These are phyloP conservation scores for Rhinogobio ventralis DNA, from an alignment of 2,797 vertebrate species.

Conservation along the genomic window DNA sequence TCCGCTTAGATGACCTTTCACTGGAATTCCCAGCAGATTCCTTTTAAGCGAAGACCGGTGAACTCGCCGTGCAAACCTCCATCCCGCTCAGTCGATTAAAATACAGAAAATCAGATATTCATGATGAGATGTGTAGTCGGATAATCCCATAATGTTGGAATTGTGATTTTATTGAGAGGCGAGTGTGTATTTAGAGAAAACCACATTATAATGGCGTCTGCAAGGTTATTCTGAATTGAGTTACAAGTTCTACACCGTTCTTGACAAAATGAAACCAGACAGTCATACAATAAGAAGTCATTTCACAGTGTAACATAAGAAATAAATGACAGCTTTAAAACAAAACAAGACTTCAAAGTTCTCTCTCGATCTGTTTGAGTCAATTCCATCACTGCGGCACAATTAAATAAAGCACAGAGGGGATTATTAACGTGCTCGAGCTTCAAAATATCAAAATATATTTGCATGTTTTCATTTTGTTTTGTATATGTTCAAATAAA, in stretches of 20 bases:
- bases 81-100: slow-evolving; percentile 14
- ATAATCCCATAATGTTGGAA: slow-evolving; percentile 1
- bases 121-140: neutral
- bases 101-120: slow-evolving; percentile 3
- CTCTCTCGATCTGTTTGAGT: neutral
- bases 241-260: neutral
- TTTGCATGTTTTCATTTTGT: slow-evolving; percentile 16
- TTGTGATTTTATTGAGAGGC: slow-evolving; percentile 3
- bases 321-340: neutral
- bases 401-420: slow-evolving; percentile 18
- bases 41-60: slow-evolving; percentile 28
- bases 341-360: slow-evolving; percentile 15
- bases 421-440: slow-evolving; percentile 17
- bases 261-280: slow-evolving; percentile 35
- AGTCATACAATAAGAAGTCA: slow-evolving; percentile 11
- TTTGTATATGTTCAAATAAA: slow-evolving; percentile 18
- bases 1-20: slow-evolving; percentile 61
- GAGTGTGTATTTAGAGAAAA: slow-evolving; percentile 21
- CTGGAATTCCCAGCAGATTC: slow-evolving; percentile 47
- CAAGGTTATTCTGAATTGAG: slow-evolving; percentile 30
- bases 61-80: neutral
- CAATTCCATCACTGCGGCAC: slow-evolving; percentile 4
- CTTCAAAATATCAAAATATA: slow-evolving; percentile 9
- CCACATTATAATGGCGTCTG: slow-evolving; percentile 6
- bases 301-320: neutral